Base-by-base conservation (phyloP, 2,113 vertebrate species). In the Dasyprocta punctata region DNA sequence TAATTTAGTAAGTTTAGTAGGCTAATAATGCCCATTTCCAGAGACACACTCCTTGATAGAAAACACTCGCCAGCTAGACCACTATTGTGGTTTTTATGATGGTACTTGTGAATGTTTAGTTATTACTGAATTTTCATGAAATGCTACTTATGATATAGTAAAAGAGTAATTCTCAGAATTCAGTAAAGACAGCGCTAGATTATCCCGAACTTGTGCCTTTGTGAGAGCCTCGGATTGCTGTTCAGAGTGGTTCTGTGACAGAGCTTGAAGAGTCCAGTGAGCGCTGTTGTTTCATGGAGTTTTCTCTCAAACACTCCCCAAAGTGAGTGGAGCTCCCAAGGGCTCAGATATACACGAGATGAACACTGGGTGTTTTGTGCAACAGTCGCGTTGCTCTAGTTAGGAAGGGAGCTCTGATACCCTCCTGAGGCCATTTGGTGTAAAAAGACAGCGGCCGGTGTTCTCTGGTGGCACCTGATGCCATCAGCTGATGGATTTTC, bases 91-190 rank as follows among this genome's bases (percentile, higher is more conserved):
- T 75, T 86, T 93, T 61, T 82, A 1, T 24, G 36, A 10, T 49
- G 47, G 47, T 87, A 0, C 2, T 10, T 33, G 52, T 89, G 60
- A 97, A 86, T 24, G n/a, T 61, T 65, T 54, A 78, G 33, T n/a
- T 63, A 17, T n/a, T 4, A 89, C 0, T 69, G 65, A 83, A 69
- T 93, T 91, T 96, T 83, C 61, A 54, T 61, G 30, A 77, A 94
- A 91, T 52, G n/a, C 56, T 54, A 75, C 20, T 49, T 67, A 47
- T 30, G 78, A 12, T 87, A 30, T 11, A 65, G 71, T 26, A 26
- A 67, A 83, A 47, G 3, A 77, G 56, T 63, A 75, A 36, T 77
- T 89, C 73, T 92, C 61, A 69, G 54, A 61, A 71, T 94, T 82
- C 77, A 77, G 67, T 61, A 58, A 47, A 47, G 73, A 56, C 7